Percentiles rank a stretch among this genome's conserved stretches.
Conservation (phyloP, 2,888 invertebrate genomes). For the Oscheius sp. region DNA sequence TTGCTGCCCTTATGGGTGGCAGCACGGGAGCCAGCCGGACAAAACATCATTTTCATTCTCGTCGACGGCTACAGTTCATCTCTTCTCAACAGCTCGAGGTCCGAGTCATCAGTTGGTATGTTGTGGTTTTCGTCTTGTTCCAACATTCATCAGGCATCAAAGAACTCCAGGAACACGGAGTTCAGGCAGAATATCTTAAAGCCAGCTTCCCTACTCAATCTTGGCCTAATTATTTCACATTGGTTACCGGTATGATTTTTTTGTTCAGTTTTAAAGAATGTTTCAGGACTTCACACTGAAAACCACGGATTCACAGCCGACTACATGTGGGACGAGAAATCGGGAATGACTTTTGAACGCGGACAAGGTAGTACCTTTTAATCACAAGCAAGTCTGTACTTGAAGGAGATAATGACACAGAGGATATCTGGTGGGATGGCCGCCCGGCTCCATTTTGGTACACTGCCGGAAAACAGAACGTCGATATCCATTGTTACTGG, state of each 20-base stretch:
- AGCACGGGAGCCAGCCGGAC: constrained; percentile 59
- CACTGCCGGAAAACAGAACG: constrained; percentile 69
- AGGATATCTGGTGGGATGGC: constrained; percentile 68
- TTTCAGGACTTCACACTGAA: constrained; percentile 72
- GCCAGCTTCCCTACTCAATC: constrained; percentile 70
- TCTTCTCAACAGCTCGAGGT: constrained; percentile 66
- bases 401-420: constrained; percentile 58
- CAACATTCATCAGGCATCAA: constrained; percentile 42
- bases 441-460: constrained; percentile 72
- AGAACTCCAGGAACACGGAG: constrained; percentile 58
- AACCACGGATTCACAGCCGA: constrained; percentile 73
- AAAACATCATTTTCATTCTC: constrained; percentile 70
- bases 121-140: background rate
- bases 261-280: background rate
- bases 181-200: constrained; percentile 67
- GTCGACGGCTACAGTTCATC: constrained; percentile 71
- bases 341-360: constrained; percentile 63
- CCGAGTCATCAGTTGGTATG: constrained; percentile 56
- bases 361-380: constrained; percentile 48
- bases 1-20: constrained; percentile 27
- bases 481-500: constrained; percentile 72
- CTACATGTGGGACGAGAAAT: constrained; percentile 71
- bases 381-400: background rate
- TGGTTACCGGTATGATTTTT: constrained; percentile 66
- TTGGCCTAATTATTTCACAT: constrained; percentile 72